Percentiles rank a stretch among this genome's conserved stretches.
Evolutionary conservation across 2,797 vertebrate species (phyloP).

Genomic region (Lepus oiostolus): DNA sequence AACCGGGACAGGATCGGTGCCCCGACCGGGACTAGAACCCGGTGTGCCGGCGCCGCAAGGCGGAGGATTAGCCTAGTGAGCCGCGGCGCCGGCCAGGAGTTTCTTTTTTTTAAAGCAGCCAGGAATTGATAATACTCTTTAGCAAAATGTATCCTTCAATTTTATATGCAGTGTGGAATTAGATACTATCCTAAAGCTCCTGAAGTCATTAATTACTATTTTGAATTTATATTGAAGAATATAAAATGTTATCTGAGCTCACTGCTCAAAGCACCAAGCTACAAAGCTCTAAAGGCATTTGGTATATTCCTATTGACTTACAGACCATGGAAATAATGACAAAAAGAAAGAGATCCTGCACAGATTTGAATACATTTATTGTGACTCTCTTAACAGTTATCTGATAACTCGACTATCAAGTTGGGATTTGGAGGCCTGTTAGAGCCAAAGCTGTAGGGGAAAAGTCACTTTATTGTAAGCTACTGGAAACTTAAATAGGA

Average conservation of each 20-base stretch:
- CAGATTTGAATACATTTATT: slow-evolving; percentile 70
- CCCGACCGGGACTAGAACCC: too few relatives aligned
- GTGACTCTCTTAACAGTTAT: slow-evolving; percentile 25
- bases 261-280: neutral
- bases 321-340: slow-evolving; percentile 72
- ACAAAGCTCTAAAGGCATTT: neutral
- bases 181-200: neutral
- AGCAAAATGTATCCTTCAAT: slow-evolving; percentile 6
- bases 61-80: too few relatives aligned
- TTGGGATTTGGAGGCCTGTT: neutral
- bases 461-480: slow-evolving; percentile 60
- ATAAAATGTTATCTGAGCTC: neutral
- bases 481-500: slow-evolving; percentile 58
- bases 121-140: neutral
- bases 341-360: slow-evolving; percentile 44
- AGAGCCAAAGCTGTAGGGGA: slow-evolving; percentile 50
- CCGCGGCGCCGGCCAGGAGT: too few relatives aligned
- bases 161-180: neutral
- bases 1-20: too few relatives aligned
- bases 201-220: neutral
- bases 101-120: neutral
- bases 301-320: slow-evolving; percentile 52
- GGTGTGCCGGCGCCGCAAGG: too few relatives aligned
- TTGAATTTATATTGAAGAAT: slow-evolving; percentile 6
- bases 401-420: slow-evolving; percentile 50